Evolutionary conservation across 2,113 vertebrate species (phyloP).

Genomic region (Dasyprocta punctata): DNA sequence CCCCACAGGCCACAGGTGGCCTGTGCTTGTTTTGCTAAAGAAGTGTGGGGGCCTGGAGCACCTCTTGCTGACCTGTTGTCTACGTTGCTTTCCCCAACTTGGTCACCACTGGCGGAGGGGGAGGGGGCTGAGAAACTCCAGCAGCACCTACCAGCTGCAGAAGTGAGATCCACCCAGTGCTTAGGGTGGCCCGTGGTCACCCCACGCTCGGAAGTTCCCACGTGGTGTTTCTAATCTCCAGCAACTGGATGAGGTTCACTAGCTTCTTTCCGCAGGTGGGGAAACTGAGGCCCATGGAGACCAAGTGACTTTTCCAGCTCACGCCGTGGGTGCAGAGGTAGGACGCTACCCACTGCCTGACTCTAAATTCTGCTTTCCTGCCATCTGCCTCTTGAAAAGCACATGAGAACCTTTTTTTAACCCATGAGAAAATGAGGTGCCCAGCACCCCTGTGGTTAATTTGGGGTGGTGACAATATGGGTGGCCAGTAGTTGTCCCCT

Average conservation of each 20-base stretch:
- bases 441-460: rapidly evolving
- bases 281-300: background rate
- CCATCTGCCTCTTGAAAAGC: background rate
- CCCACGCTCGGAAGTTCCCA: rapidly evolving
- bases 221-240: background rate
- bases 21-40: background rate
- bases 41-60: no score
- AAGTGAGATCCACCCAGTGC: background rate
- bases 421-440: background rate
- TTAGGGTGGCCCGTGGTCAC: background rate
- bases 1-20: background rate
- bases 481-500: no score
- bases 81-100: background rate
- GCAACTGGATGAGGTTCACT: no score
- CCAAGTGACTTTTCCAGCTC: background rate
- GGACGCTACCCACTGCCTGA: background rate
- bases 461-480: background rate
- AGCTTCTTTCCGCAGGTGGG: background rate
- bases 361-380: background rate
- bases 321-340: background rate
- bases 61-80: background rate
- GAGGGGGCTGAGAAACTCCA: rapidly evolving
- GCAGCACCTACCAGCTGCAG: background rate
- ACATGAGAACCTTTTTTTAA: background rate
- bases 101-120: no score